phyloP scores from a whole-genome alignment of 2,888 invertebrate species.

The Tetheella fluctuosa region DNA sequence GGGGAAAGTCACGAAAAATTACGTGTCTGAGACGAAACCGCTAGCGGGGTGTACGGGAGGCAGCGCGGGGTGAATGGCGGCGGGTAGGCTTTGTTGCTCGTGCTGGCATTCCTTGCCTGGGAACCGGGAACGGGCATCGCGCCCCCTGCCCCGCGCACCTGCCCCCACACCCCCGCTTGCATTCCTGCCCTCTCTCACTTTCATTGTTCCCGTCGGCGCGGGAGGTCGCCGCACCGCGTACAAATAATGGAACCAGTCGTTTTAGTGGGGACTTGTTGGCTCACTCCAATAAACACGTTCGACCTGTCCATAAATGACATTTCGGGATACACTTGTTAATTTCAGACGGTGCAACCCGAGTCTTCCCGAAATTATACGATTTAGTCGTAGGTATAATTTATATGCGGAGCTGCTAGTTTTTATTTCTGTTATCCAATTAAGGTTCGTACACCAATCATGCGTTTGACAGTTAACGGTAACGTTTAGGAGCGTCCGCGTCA shows the following conservation, averaged over 20 bases:
- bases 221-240: slow-evolving; percentile 76
- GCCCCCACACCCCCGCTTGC: slow-evolving; percentile 60
- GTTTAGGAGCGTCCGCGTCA: slow-evolving; percentile 26
- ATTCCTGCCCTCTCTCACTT: slow-evolving; percentile 83
- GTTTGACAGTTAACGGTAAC: slow-evolving; percentile 61
- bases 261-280: slow-evolving; percentile 64
- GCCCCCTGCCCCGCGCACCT: slow-evolving; percentile 49
- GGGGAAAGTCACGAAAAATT: slow-evolving; percentile 75
- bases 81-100: slow-evolving; percentile 81
- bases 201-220: slow-evolving; percentile 82
- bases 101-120: slow-evolving; percentile 83
- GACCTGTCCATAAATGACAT: slow-evolving; percentile 71
- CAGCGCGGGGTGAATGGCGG: slow-evolving; percentile 76
- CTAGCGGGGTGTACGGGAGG: slow-evolving; percentile 47
- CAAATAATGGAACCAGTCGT: slow-evolving; percentile 76
- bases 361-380: slow-evolving; percentile 20
- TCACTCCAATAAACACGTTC: slow-evolving; percentile 73
- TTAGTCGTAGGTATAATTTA: too few species aligned
- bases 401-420: slow-evolving; percentile 31
- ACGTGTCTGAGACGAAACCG: slow-evolving; percentile 66
- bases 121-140: slow-evolving; percentile 73
- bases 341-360: slow-evolving; percentile 24
- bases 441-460: slow-evolving; percentile 46
- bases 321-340: slow-evolving; percentile 68
- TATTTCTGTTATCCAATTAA: slow-evolving; percentile 34